Evolutionary conservation across 2,888 invertebrate genomes (phyloP), one percentile per base, ranked within the genome.

Genomic region (Bombylius discolor): DNA sequence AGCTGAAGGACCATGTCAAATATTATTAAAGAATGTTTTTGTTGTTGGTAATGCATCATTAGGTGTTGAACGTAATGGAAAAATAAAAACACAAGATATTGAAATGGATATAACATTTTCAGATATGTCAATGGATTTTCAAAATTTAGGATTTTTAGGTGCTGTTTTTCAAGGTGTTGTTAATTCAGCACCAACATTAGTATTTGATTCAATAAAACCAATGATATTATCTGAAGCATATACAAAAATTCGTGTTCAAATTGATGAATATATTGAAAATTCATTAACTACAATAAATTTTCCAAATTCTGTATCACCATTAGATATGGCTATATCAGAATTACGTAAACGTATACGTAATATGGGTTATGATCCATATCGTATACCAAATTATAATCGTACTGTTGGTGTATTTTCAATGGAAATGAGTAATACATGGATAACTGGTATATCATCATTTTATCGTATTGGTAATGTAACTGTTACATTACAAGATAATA

Each of bases 151-250:
- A 6, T 81, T 89, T 62, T 76, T 90, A 58, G 89, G 86, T 1
- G 78, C 79, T 47, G 73, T 81, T 60, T 78, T 81, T 60, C 85
- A 87, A 69, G 81, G 87, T 1, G 78, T 90, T 50, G 81, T 93
- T 49, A 93, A 92, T 70, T 85, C 88, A 0, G 81, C 91, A 0
- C 90, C 91, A 1, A 81, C 81, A 13, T 81, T 89, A 60, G 79
- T 93, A 4, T 92, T 94, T 64, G 89, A 91, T 68, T 85, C 87
- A 11, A 87, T 93, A 65, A 92, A 93, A 68, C 91, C 91, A 0
- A 85, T 85, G 62, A 83, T 93, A 61, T 74, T 92, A 33, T 81
- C 81, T 61, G 85, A 89, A 72, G 86, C 87, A 1, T 89, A 90
- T 66, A 79, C 80, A 1, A 85, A 86, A 67, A 77, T 88, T 1